Evolutionary conservation across 2,113 vertebrate genomes (phyloP).

Genomic region (Coracopsis vasa): DNA sequence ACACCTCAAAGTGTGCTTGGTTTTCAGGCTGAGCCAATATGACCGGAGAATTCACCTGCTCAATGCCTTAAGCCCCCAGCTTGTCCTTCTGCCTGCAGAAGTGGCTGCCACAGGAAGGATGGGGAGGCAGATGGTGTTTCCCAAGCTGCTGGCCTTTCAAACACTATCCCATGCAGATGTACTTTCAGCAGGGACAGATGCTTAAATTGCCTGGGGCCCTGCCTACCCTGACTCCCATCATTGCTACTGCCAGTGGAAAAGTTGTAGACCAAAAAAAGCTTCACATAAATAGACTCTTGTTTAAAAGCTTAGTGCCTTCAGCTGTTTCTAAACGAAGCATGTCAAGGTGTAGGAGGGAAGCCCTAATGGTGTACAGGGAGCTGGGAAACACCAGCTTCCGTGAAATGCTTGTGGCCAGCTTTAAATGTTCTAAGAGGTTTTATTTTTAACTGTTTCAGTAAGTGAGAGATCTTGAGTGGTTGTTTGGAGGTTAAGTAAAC

Average conservation of each 20-base stretch:
- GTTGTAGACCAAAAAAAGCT: neutral
- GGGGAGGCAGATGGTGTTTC: neutral
- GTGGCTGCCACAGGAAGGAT: rapidly evolving
- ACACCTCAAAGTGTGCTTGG: neutral
- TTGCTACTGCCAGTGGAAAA: neutral
- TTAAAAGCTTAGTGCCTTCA: constrained; percentile 2
- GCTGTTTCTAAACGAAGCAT: constrained; percentile 1
- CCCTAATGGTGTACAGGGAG: neutral
- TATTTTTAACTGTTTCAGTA: constrained; percentile 50
- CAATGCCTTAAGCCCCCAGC: neutral
- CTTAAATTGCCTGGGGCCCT: neutral
- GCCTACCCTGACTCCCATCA: neutral
- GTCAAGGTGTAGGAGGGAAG: constrained; percentile 48
- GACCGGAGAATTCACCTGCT: neutral
- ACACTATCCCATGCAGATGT: neutral
- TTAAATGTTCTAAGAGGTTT: constrained; percentile 32
- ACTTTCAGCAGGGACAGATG: neutral
- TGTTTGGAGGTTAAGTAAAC: constrained; percentile 33
- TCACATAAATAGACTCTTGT: neutral
- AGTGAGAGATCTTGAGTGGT: neutral
- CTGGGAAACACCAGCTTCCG: constrained; percentile 16
- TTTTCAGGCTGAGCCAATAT: neutral
- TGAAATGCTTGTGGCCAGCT: constrained; percentile 34
- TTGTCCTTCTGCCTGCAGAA: neutral
- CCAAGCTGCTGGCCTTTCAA: neutral